Conservation (phyloP, 1,140 invertebrate species). For the Xylocopa sonorina region DNA sequence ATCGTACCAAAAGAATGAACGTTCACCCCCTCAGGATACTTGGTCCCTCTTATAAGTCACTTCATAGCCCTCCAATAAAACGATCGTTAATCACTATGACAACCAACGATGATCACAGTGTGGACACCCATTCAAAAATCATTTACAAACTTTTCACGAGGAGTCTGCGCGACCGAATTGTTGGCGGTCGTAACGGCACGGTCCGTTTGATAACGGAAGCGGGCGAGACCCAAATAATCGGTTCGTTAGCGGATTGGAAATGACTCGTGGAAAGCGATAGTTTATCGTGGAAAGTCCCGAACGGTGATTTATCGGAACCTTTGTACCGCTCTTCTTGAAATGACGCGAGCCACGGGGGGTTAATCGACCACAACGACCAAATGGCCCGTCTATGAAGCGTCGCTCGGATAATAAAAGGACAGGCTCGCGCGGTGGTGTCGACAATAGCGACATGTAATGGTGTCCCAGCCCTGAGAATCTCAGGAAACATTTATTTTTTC, state of each 20-base stretch:
- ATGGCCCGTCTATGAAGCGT: slow-evolving; percentile 40
- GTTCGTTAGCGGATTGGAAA: slow-evolving; percentile 38
- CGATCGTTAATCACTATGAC: slow-evolving; percentile 31
- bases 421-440: slow-evolving; percentile 17
- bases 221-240: slow-evolving; percentile 1
- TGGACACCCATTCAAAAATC: neutral
- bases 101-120: neutral
- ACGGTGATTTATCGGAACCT: slow-evolving; percentile 33
- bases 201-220: neutral
- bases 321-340: slow-evolving; percentile 32
- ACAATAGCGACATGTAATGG: slow-evolving; percentile 46
- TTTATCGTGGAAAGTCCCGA: slow-evolving; percentile 5
- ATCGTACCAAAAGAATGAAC: slow-evolving; percentile 46
- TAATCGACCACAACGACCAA: slow-evolving; percentile 50
- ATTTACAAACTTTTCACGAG: neutral
- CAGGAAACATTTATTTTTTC: slow-evolving; percentile 37
- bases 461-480: slow-evolving; percentile 13
- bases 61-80: slow-evolving; percentile 33
- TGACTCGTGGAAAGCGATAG: slow-evolving; percentile 36
- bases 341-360: slow-evolving; percentile 36
- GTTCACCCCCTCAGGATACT: slow-evolving; percentile 18
- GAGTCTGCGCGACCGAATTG: neutral
- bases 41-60: slow-evolving; percentile 11
- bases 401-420: slow-evolving; percentile 41
- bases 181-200: neutral